Evolutionary conservation across 2,888 invertebrate species (phyloP).

Genomic region (Drosophila formosana): DNA sequence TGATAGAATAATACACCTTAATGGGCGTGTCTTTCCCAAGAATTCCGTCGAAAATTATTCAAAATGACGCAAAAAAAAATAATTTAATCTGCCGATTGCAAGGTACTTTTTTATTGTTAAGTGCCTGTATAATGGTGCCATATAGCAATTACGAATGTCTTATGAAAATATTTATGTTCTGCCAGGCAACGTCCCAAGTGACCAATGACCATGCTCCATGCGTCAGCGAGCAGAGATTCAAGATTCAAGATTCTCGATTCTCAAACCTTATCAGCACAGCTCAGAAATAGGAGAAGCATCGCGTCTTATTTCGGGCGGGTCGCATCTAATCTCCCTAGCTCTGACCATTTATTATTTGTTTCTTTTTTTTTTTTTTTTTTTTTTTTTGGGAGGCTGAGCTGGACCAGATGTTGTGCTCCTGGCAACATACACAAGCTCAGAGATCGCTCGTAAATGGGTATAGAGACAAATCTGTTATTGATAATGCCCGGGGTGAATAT

Average conservation of each 20-base stretch:
- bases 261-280: slow-evolving; percentile 24
- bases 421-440: slow-evolving; percentile 38
- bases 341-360: neutral
- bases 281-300: neutral
- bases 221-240: slow-evolving; percentile 24
- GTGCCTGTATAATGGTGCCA: slow-evolving; percentile 3
- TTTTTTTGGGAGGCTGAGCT: slow-evolving; percentile 8
- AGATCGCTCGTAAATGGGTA: slow-evolving; percentile 32
- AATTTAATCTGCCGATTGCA: neutral
- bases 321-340: slow-evolving; percentile 1
- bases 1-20: neutral
- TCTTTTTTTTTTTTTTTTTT: no score
- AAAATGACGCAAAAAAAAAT: slow-evolving; percentile 25
- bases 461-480: slow-evolving; percentile 18
- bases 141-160: neutral
- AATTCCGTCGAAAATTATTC: neutral
- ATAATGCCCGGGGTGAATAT: slow-evolving; percentile 34
- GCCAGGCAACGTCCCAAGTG: neutral
- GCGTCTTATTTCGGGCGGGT: slow-evolving; percentile 7
- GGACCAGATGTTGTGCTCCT: slow-evolving; percentile 39
- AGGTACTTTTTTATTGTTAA: slow-evolving; percentile 8
- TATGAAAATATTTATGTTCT: slow-evolving; percentile 6
- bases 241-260: neutral
- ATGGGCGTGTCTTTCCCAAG: slow-evolving; percentile 7
- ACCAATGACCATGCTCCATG: slow-evolving; percentile 7